Evolutionary conservation across 2,113 vertebrate species (phyloP).

Genomic region (Helogale parvula): DNA sequence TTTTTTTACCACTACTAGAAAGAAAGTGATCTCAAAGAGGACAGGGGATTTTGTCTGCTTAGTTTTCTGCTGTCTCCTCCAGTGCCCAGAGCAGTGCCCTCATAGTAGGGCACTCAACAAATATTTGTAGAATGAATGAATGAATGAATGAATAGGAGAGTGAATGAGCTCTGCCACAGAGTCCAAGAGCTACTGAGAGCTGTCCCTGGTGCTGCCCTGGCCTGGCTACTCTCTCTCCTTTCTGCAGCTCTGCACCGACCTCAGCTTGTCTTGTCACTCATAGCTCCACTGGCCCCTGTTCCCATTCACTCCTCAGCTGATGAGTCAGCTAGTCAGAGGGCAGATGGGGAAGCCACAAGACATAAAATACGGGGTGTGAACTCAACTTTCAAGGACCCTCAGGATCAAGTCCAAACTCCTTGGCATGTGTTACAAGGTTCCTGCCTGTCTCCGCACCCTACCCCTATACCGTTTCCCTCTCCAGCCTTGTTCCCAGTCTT

Average conservation of each 20-base stretch:
- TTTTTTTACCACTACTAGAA: background rate
- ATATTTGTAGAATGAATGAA: background rate
- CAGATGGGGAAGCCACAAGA: background rate
- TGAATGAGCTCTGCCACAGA: background rate
- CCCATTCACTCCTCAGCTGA: background rate
- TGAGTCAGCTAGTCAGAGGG: background rate
- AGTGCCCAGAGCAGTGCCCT: background rate
- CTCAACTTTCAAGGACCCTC: background rate
- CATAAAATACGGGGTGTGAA: background rate
- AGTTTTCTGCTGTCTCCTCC: background rate
- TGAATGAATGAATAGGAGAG: background rate
- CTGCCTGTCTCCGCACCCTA: background rate
- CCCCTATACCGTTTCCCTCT: background rate
- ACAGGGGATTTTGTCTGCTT: background rate
- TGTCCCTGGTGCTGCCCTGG: conserved; percentile 62
- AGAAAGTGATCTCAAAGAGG: background rate
- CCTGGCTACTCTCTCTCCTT: background rate
- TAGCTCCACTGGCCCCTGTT: background rate
- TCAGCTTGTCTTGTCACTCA: background rate
- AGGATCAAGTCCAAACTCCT: background rate
- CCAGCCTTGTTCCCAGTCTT: background rate
- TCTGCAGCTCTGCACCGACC: background rate
- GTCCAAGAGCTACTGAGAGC: conserved; percentile 22
- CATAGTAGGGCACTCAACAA: background rate
- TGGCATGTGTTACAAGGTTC: background rate